Conservation (phyloP, 2,797 vertebrate genomes). For the Crocidura indochinensis region DNA sequence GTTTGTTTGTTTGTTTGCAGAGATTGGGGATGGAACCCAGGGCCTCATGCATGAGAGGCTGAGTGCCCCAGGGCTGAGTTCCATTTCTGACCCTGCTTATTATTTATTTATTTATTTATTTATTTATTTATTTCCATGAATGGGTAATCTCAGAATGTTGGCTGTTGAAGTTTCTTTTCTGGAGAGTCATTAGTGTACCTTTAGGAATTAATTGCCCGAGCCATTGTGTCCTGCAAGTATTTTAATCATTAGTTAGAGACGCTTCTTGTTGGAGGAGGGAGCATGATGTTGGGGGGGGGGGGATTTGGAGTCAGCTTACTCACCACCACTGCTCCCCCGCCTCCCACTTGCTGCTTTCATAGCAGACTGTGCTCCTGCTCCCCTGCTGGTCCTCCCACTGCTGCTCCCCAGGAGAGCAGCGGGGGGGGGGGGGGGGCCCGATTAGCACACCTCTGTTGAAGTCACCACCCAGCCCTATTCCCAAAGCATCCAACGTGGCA, state of each 20-base stretch:
- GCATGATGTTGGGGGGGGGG: conserved; percentile 68
- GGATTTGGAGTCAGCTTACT: conserved; percentile 69
- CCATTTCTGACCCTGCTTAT: too few species aligned
- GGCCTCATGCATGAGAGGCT: too few species aligned
- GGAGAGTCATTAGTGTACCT: neutral
- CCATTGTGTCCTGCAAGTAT: neutral
- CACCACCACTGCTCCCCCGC: conserved; percentile 72
- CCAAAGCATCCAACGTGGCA: neutral
- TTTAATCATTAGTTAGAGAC: conserved; percentile 63
- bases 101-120: neutral
- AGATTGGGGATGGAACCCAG: too few species aligned
- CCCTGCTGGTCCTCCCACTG: conserved; percentile 68
- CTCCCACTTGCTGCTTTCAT: conserved; percentile 82
- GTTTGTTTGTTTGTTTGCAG: too few species aligned
- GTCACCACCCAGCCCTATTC: conserved; percentile 11
- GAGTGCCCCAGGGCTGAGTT: too few species aligned
- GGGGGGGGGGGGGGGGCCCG: too few species aligned
- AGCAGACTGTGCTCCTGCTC: conserved; percentile 71
- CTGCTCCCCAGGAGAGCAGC: conserved; percentile 67
- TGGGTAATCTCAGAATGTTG: neutral
- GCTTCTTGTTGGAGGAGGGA: conserved; percentile 39
- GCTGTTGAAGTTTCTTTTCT: neutral
- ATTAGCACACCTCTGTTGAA: conserved; percentile 54
- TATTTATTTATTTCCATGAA: neutral
- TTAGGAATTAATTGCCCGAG: conserved; percentile 14